Percentiles rank a stretch among this genome's conserved stretches.
Evolutionary conservation across 2,113 vertebrate genomes (phyloP).

Genomic region (Coturnix japonica): DNA sequence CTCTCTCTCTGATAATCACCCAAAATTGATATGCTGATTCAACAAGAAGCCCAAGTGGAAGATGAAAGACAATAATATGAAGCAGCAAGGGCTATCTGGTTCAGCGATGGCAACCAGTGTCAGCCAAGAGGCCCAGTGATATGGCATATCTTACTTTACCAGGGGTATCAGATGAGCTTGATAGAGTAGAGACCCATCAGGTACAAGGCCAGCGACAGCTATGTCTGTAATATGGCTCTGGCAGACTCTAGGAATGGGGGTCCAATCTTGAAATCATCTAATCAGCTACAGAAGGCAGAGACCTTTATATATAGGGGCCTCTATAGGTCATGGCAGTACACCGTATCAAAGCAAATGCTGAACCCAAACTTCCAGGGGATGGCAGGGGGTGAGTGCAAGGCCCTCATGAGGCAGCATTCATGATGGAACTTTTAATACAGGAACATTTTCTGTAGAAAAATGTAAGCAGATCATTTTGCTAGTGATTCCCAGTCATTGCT

Average conservation of each 20-base stretch:
- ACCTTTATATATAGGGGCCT: accelerated
- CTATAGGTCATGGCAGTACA: background rate
- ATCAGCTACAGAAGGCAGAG: background rate
- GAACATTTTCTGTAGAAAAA: background rate
- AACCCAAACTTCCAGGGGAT: background rate
- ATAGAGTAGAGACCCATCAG: accelerated
- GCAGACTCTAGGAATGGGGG: too few species aligned
- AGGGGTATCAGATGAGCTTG: background rate
- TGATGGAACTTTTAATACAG: background rate
- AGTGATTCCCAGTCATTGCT: accelerated
- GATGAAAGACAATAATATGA: background rate
- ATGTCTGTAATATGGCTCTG: background rate
- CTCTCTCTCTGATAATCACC: background rate
- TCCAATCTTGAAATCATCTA: background rate
- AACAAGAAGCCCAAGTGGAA: background rate
- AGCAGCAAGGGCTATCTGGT: background rate
- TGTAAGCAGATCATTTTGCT: background rate
- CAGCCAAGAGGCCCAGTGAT: background rate
- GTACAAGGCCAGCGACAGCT: background rate
- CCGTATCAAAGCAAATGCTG: background rate
- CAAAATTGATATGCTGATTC: background rate
- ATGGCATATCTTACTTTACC: background rate
- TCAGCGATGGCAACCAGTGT: background rate
- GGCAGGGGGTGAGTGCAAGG: accelerated
- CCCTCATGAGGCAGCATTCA: background rate